A percentile compares a stretch with the other conserved stretches of the same genome.
phyloP scores from a whole-genome alignment of 2,113 vertebrate species.

The Excalfactoria chinensis region DNA sequence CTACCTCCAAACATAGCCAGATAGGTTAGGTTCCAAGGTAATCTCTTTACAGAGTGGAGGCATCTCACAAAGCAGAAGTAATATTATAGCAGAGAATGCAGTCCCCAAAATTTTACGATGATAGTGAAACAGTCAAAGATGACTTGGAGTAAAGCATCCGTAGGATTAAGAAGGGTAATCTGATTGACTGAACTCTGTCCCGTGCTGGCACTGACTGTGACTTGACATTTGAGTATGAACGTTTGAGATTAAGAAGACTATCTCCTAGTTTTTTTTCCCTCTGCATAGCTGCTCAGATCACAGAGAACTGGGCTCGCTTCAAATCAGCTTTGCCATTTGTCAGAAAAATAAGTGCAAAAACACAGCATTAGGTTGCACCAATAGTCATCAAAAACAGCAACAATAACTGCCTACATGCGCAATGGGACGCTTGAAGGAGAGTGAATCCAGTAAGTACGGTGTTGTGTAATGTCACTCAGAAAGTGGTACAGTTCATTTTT shows the following conservation, averaged over 20 bases:
- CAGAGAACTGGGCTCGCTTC: neutral
- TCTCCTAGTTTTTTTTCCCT: neutral
- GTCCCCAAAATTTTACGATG: neutral
- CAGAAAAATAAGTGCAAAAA: neutral
- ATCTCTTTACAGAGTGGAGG: neutral
- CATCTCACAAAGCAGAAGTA: constrained; percentile 17
- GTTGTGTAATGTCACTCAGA: neutral
- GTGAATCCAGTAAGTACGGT: neutral
- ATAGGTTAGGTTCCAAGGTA: constrained; percentile 40
- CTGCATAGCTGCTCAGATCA: neutral
- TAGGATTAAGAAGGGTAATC: constrained; percentile 18
- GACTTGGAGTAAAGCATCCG: neutral
- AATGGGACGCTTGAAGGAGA: neutral
- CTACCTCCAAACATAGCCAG: constrained; percentile 38
- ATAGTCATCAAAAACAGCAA: neutral
- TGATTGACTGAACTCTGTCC: constrained; percentile 9
- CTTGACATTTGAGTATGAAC: neutral
- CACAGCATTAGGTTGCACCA: accelerated
- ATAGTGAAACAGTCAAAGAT: neutral
- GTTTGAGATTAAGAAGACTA: neutral
- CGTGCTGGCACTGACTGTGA: neutral
- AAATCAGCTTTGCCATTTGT: neutral
- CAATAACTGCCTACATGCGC: neutral
- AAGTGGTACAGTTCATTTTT: neutral
- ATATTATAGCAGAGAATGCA: neutral